Conservation (phyloP, 92 coral and sea anemone species). For the Phenganax stokvisi region DNA sequence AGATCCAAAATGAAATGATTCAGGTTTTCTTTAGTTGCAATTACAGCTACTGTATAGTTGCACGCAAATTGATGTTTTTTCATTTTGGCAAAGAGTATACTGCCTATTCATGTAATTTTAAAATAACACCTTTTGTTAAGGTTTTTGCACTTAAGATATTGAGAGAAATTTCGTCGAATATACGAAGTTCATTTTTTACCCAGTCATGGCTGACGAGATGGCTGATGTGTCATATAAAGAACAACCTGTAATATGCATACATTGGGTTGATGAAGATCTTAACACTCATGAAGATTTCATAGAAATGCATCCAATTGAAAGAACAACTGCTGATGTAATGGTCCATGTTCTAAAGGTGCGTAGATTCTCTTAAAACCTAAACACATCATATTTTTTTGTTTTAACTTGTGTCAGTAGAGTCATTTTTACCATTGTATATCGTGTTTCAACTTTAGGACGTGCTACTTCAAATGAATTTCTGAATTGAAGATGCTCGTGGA, state of each 20-base stretch:
- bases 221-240: slow-evolving; percentile 30
- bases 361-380: not conserved
- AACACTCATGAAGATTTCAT: slow-evolving; percentile 21
- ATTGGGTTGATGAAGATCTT: slow-evolving; percentile 17
- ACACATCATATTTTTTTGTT: too few species aligned
- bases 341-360: slow-evolving; percentile 11
- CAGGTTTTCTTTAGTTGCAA: slow-evolving; percentile 5
- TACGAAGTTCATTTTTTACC: not conserved
- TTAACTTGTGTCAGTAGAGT: too few species aligned
- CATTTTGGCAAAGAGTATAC: not conserved
- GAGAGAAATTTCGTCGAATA: slow-evolving; percentile 17
- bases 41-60: not conserved
- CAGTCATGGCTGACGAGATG: slow-evolving; percentile 30
- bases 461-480: slow-evolving; percentile 1
- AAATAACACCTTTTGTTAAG: not conserved
- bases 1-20: slow-evolving; percentile 53
- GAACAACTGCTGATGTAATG: slow-evolving; percentile 20
- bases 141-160: slow-evolving; percentile 2
- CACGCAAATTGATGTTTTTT: slow-evolving; percentile 12
- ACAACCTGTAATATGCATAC: slow-evolving; percentile 25
- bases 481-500: slow-evolving; percentile 20
- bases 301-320: slow-evolving; percentile 25
- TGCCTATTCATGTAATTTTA: not conserved
- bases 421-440: too few species aligned
- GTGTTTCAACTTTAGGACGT: slow-evolving; percentile 9